These are phyloP conservation scores for Cydia amplana DNA, from an alignment of 1,140 invertebrate species.

Conservation along the genomic window DNA sequence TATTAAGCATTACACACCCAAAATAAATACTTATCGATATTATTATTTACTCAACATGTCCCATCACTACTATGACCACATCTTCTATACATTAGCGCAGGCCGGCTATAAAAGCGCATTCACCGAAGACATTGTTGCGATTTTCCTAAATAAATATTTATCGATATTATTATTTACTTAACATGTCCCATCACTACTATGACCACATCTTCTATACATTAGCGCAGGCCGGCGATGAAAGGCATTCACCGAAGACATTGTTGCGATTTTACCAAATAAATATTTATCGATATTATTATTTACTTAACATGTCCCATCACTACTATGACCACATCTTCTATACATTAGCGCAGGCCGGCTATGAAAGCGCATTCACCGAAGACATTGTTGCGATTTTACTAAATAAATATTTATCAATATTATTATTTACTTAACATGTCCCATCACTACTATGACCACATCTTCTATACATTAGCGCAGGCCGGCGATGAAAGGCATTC, in stretches of 20 bases:
- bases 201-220: conserved; percentile 22
- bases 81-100: conserved; percentile 18
- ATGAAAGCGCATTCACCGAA: conserved; percentile 23
- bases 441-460: not conserved
- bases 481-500: conserved; percentile 20
- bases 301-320: not conserved
- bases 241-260: conserved; percentile 14
- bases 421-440: not conserved
- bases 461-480: conserved; percentile 25
- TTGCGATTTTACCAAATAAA: not conserved
- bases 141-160: not conserved
- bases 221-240: conserved; percentile 5
- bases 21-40: too few relatives aligned
- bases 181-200: not conserved
- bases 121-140: conserved; percentile 2
- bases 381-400: conserved; percentile 4
- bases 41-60: too few relatives aligned
- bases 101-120: conserved; percentile 9
- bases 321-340: conserved; percentile 7
- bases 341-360: conserved; percentile 3
- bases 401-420: not conserved
- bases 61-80: conserved; percentile 1
- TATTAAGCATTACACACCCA: too few relatives aligned
- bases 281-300: not conserved
- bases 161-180: too few relatives aligned